Base-by-base conservation (phyloP, 2,888 invertebrate species). In the Cremastinae sp. region DNA sequence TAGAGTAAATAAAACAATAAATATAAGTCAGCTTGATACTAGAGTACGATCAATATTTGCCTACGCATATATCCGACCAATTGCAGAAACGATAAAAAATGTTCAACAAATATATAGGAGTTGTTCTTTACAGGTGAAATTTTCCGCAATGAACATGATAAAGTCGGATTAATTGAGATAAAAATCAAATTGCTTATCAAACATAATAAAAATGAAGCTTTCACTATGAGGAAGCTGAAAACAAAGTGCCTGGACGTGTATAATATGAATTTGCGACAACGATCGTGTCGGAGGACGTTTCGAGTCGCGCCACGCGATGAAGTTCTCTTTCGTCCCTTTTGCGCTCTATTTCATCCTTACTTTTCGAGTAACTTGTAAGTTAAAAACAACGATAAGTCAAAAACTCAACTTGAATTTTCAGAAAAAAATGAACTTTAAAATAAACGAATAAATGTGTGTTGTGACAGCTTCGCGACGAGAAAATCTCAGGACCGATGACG, bases 301-400 rank as follows among this genome's bases (percentile, higher is more conserved):
- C 34, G 34, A 9, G 14, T 34, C 28, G 2, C 28, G 7, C 12
- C 12, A 49, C 5, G 49, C 36, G 20, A 62, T 62, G 62, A 49
- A 62, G 62, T 49, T 62, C 18, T 36, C 16, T 9, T 49, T 12
- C 49, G 28, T 45, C 9, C 36, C 3, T 38, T 34, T 49, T 7
- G 12, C 18, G 34, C 28, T 62, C 18, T 3, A n/a, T 36, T n/a
- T 59, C 2, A 22, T n/a, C 14, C 36, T 62, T 10, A n/a, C 8
- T 4, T 10, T 47, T 7, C 18, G 14, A 28, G 1, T 51, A 14
- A 8, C 8, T 18, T 14, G 59, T 43, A 54, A n/a, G 18, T 58
- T 8, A 41, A 7, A 45, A 22, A 22, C 18, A 7, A 45, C 8
- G 2, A 36, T 22, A 10, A 14, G 2, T 56, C 3, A 1, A 36